These are phyloP conservation scores for Camponotus floridanus DNA, from an alignment of 1,140 invertebrate species.

Conservation along the genomic window DNA sequence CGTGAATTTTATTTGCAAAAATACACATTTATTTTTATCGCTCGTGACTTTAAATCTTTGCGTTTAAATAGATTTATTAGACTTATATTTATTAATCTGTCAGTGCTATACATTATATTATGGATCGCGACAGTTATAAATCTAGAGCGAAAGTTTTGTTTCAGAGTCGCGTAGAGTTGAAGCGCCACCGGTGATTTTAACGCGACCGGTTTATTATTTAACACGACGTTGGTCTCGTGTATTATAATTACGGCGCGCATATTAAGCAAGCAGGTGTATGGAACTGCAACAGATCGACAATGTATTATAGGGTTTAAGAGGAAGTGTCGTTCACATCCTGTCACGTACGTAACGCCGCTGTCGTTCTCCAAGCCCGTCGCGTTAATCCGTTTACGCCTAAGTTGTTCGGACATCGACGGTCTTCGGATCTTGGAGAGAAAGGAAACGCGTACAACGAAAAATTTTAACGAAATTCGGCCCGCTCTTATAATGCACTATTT, in stretches of 20 bases:
- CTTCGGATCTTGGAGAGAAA: constrained; percentile 4
- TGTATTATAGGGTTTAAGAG: constrained; percentile 77
- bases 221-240: constrained; percentile 69
- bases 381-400: constrained; percentile 67
- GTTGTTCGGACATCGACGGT: constrained; percentile 31
- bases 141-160: constrained; percentile 5
- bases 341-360: constrained; percentile 74
- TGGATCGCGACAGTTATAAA: background rate
- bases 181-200: constrained; percentile 31
- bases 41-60: too few relatives aligned
- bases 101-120: background rate
- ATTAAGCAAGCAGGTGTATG: constrained; percentile 80
- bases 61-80: too few relatives aligned
- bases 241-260: constrained; percentile 79
- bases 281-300: constrained; percentile 79
- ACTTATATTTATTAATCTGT: too few relatives aligned
- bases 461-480: constrained; percentile 13
- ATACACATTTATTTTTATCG: background rate
- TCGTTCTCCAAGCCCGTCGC: constrained; percentile 34
- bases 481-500: background rate
- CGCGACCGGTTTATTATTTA: constrained; percentile 72
- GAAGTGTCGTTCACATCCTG: constrained; percentile 83
- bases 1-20: background rate
- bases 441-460: background rate
- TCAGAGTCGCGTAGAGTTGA: background rate